phyloP scores from a whole-genome alignment of 1,140 invertebrate species.

The Hesperophylax magnus region DNA sequence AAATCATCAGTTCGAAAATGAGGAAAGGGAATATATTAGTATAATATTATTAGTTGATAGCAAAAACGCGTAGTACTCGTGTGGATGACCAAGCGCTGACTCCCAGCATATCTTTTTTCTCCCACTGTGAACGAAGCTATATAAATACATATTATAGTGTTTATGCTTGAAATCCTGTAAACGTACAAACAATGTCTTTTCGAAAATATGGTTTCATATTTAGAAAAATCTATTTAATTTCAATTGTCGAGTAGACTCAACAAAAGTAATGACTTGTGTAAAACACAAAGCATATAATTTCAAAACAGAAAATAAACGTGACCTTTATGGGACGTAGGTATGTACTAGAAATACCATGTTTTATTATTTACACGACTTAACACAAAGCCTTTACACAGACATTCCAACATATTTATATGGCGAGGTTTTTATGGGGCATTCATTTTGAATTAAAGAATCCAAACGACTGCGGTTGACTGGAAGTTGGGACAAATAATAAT shows the following conservation, averaged over 20 bases:
- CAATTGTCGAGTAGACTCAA: background rate
- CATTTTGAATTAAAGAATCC: constrained; percentile 20
- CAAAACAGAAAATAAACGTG: constrained; percentile 10
- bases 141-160: too few species aligned
- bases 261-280: constrained; percentile 3
- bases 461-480: background rate
- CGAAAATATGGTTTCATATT: too few species aligned
- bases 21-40: too few species aligned
- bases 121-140: too few species aligned
- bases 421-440: constrained; percentile 27
- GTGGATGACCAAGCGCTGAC: too few species aligned
- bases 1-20: too few species aligned
- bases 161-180: too few species aligned
- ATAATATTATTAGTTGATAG: too few species aligned
- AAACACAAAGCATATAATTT: constrained; percentile 14
- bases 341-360: background rate
- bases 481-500: background rate
- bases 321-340: background rate
- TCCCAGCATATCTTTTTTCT: too few species aligned
- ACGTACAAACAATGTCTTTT: too few species aligned
- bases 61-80: too few species aligned
- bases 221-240: too few species aligned
- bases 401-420: constrained; percentile 25
- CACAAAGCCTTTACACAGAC: constrained; percentile 21
- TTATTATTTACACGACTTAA: background rate